phyloP scores from a whole-genome alignment of 2,113 vertebrate genomes.

The Bothrops jararaca region DNA sequence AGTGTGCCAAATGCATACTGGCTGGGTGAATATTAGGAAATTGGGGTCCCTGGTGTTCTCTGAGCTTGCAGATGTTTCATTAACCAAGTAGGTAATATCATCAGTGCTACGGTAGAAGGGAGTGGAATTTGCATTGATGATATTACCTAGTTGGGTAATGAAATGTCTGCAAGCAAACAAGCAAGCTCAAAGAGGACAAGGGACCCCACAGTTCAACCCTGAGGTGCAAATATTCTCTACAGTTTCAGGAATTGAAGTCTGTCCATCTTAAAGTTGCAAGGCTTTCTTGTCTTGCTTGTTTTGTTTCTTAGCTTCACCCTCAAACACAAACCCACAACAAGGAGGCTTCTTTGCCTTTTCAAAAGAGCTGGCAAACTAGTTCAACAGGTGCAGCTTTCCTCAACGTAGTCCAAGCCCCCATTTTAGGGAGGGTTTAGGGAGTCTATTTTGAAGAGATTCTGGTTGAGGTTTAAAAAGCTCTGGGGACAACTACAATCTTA shows the following conservation, averaged over 20 bases:
- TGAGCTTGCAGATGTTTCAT: background rate
- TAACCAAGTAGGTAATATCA: background rate
- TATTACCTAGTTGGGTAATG: background rate
- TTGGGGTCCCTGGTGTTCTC: background rate
- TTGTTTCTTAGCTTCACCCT: background rate
- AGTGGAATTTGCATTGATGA: background rate
- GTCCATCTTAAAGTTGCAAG: background rate
- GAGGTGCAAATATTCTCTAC: background rate
- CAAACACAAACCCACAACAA: background rate
- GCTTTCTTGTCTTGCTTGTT: background rate
- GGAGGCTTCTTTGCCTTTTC: background rate
- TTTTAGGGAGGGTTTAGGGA: background rate
- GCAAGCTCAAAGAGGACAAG: background rate
- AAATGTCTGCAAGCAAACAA: background rate
- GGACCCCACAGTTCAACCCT: background rate
- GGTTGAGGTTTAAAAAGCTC: background rate
- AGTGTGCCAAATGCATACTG: background rate
- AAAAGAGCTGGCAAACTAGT: background rate
- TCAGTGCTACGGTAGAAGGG: background rate
- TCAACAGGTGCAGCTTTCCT: background rate
- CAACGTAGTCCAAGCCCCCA: background rate
- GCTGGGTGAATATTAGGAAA: background rate
- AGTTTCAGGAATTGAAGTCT: background rate
- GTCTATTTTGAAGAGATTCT: background rate
- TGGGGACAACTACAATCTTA: background rate